phyloP scores from a whole-genome alignment of 1,140 invertebrate species.

The Monochamus saltuarius region DNA sequence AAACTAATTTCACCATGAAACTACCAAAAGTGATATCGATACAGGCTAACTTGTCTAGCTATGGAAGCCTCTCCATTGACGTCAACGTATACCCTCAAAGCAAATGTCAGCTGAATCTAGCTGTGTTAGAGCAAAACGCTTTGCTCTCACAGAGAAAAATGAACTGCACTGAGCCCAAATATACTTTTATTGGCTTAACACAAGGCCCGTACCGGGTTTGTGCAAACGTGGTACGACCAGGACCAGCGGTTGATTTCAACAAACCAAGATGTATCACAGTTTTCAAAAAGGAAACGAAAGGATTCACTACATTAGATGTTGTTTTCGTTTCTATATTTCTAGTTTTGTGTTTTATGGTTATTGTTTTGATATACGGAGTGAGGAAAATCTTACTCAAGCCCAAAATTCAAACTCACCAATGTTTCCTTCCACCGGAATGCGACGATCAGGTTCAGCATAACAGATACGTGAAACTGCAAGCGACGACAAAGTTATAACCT shows the following conservation, averaged over 20 bases:
- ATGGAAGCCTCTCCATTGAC: conserved; percentile 42
- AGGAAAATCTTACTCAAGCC: conserved; percentile 58
- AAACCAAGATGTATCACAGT: conserved; percentile 58
- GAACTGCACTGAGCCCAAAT: conserved; percentile 45
- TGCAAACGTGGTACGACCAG: conserved; percentile 42
- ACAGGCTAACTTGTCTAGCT: conserved; percentile 42
- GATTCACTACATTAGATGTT: conserved; percentile 55
- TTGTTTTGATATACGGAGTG: conserved; percentile 58
- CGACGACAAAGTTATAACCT: conserved; percentile 57
- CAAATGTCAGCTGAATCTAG: conserved; percentile 49
- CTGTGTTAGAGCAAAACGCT: conserved; percentile 45
- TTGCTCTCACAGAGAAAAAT: conserved; percentile 47
- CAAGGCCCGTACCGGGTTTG: conserved; percentile 51
- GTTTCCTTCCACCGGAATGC: conserved; percentile 56
- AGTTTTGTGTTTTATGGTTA: conserved; percentile 56
- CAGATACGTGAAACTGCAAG: conserved; percentile 63
- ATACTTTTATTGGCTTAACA: conserved; percentile 44
- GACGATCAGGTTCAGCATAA: conserved; percentile 56
- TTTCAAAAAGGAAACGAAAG: conserved; percentile 53
- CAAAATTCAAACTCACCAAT: conserved; percentile 55
- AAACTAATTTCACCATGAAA: conserved; percentile 26
- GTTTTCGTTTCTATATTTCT: conserved; percentile 57
- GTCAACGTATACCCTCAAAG: conserved; percentile 39
- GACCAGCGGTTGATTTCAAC: conserved; percentile 24
- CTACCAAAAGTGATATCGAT: conserved; percentile 41